Evolutionary conservation across 2,888 invertebrate genomes (phyloP), one percentile per base, ranked within the genome.

Genomic region (Sipha maydis): DNA sequence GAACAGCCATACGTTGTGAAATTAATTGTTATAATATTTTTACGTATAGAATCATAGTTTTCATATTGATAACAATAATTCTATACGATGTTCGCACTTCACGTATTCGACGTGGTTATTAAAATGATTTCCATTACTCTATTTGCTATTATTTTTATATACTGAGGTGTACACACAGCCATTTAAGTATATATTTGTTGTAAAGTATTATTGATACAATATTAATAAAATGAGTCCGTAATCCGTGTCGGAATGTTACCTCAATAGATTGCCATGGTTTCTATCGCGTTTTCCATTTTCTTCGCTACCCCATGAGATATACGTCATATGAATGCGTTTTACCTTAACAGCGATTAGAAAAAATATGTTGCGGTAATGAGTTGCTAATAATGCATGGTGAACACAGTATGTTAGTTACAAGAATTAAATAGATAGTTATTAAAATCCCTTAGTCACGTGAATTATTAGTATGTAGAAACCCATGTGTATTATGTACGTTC

Each of bases 201-300:
- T 61, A 80, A 86, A 86, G 73, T 76, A 31, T 17, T 84, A 76
- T 31, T 9, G 8, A 76, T 41, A 84, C 14, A 41, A 28, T 41
- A 75, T 61, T 41, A 31, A 67, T 25, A 61, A 76, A 61, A 83
- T 56, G 34, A 28, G 0, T 25, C 41, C 1, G 21, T 76, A 86
- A 86, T 85, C 86, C 73, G 80, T 86, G 25, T 73, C 80, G 54
- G 28, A 80, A 86, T 25, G 56, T 73, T 56, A 80, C 86, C 73
- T 86, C 73, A 73, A 75, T 73, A 56, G 78, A 56, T 86, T 79
- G 73, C 79, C 56, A 80, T 38, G 38, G 54, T 78, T 61, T 84
- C 21, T 25, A 38, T 17, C 79, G 31, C 31, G 85, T 86, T 86
- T 56, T 14, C 48, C n/a, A 85, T 78, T 85, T 78, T 71, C 71